Evolutionary conservation across 2,797 vertebrate genomes (phyloP), one percentile per base, ranked within the genome.

Genomic region (Peromyscus attwateri): DNA sequence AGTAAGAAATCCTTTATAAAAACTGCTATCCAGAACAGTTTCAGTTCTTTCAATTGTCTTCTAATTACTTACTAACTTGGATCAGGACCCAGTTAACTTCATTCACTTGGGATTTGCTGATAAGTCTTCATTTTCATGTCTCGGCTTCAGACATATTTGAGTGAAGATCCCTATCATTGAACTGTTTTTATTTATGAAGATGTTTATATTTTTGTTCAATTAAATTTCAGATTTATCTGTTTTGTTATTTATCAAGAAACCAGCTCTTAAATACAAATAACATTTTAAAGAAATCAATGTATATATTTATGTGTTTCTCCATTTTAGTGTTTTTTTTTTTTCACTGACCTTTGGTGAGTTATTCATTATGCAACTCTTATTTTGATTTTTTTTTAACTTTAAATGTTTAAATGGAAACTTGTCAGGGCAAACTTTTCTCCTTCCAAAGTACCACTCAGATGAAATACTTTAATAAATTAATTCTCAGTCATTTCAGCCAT

Each of bases 321-420:
- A 17, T 46, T 66, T 68, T 34, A 85, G 40, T 31, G 11, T 49
- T 10, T 46, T 46, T 46, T 43, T 21, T 84, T 52, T 34, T 21
- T 10, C 40, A 6, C 7, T 68, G 40, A 62, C 19, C 62, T 66
- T 85, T 34, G 9, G 40, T 13, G 40, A 49, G 82, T 89, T 62
- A 62, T 29, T 87, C 31, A 87, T 52, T 52, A 49, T 11, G 11
- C 5, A 34, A 49, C 21, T n/a, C 19, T n/a, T 23, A 14, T 25
- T 87, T 87, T 52, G 31, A 23, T 21, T 92, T 87, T 87, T 96
- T 17, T 73, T 80, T n/a, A 77, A 37, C 73, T 94, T 82, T 55
- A 80, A 62, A 87, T 73, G 23, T 94, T 82, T 55, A 80, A 62
- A 87, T 73, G 23, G 62, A 73, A 90, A 79, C n/a, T 40, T 43